Conservation (phyloP, 2,797 vertebrate genomes). For the Aldrovandia affinis region DNA sequence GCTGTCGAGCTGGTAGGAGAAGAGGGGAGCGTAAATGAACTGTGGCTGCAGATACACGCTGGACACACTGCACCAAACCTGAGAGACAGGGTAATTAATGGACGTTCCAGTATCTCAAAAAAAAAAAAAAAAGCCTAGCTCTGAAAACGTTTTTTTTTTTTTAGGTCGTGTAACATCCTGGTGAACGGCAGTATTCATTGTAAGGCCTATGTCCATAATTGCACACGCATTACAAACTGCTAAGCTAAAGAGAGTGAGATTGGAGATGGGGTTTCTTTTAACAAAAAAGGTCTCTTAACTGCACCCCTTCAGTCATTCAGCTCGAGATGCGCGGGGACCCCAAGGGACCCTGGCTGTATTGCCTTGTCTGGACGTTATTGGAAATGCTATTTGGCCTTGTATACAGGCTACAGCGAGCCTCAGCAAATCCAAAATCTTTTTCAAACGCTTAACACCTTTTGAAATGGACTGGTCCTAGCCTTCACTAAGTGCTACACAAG, state of each 20-base stretch:
- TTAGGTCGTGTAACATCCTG: neutral
- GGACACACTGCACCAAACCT: constrained; percentile 11
- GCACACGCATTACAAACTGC: neutral
- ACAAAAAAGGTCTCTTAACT: neutral
- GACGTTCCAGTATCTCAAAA: neutral
- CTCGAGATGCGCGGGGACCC: constrained; percentile 19
- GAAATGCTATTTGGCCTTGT: constrained; percentile 41
- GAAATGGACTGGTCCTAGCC: neutral
- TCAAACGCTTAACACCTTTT: constrained; percentile 35
- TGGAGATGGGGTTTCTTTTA: neutral
- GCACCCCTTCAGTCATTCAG: neutral
- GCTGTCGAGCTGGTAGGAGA: constrained; percentile 19
- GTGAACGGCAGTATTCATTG: neutral
- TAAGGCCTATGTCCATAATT: neutral
- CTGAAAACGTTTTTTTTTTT: neutral
- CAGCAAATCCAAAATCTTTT: constrained; percentile 31
- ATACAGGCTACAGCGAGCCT: constrained; percentile 26
- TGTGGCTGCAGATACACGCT: constrained; percentile 10
- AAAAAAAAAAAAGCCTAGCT: too few relatives aligned
- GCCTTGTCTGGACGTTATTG: constrained; percentile 41
- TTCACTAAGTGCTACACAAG: neutral
- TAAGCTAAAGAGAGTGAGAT: constrained; percentile 23
- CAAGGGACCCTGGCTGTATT: constrained; percentile 29
- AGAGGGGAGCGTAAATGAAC: constrained; percentile 27
- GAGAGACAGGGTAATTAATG: neutral